Base-by-base conservation (phyloP, 1,140 invertebrate species). In the Agrypnia vestita region DNA sequence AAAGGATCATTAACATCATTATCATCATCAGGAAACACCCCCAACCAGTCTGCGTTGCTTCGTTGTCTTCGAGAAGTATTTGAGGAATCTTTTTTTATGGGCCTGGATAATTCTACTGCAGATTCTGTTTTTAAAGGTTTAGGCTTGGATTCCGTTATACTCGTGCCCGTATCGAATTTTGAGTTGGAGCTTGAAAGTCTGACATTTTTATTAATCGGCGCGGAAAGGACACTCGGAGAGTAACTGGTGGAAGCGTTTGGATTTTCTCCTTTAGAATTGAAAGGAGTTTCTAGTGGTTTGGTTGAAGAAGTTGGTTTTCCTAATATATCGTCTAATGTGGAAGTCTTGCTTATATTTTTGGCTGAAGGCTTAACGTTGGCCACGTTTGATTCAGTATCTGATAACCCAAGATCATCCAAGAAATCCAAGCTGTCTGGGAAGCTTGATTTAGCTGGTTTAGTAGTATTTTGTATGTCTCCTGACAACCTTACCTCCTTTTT, bases 21-120 rank as follows among this genome's bases (percentile, higher is more conserved):
- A 25, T 72, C 47, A 51, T 75, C 62, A 73, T 81, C 67, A 43
- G 46, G n/a, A 21, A 81, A 79, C 13, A 83, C 11, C 11, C 82
- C 82, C 25, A 83, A 72, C 82, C 82, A 83, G 79, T 83, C 82
- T 53, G 51, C 46, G 62, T 78, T 83, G 13, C 21, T 15, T 76
- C 78, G 69, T 74, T 79, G 73, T 73, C 80, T 77, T 55, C 76
- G 76, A 44, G 75, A 46, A 55, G 25, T 62, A 46, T 47, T 72
- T 25, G 17, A 17, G 21, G 10, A n/a, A 25, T 47, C 62, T 64
- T 49, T 49, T 35, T 71, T 72, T 11, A 56, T 62, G 43, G 78
- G 64, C 56, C 61, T 79, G 10, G 49, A 62, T 55, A 69, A 71
- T 44, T 69, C 76, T 44, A 49, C 44, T 12, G 25, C 61, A 0